These are phyloP conservation scores for Contarinia nasturtii DNA, from an alignment of 1,140 invertebrate species.

Conservation along the genomic window DNA sequence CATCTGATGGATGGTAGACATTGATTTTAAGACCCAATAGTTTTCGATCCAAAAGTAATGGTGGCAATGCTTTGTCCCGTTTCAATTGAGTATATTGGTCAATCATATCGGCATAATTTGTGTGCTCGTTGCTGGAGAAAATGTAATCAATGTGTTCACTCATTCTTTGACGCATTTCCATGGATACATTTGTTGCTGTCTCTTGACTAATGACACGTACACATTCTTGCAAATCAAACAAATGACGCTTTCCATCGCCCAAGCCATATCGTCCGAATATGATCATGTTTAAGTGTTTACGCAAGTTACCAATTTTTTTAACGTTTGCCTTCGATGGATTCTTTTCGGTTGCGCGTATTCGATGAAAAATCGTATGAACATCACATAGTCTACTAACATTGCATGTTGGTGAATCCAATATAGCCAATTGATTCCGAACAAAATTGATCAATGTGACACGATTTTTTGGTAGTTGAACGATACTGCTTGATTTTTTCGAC, in stretches of 20 bases:
- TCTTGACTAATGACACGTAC: constrained; percentile 23
- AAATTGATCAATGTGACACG: constrained; percentile 13
- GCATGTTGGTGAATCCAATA: constrained; percentile 14
- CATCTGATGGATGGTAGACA: too few species aligned
- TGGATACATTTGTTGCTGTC: constrained; percentile 18
- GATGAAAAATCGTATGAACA: constrained; percentile 12
- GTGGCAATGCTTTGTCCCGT: constrained; percentile 11
- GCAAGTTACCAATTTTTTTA: constrained; percentile 22
- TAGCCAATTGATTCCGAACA: constrained; percentile 15
- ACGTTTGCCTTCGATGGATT: constrained; percentile 25
- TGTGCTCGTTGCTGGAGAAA: constrained; percentile 24
- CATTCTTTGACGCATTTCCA: constrained; percentile 24
- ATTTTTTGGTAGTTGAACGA: constrained; percentile 12
- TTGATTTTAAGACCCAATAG: constrained; percentile 9
- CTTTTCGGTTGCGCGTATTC: constrained; percentile 25
- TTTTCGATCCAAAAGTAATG: constrained; percentile 12
- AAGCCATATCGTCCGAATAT: constrained; percentile 31
- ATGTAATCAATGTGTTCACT: constrained; percentile 27
- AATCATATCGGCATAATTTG: constrained; percentile 26
- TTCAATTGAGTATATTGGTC: constrained; percentile 20
- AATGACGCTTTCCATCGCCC: constrained; percentile 24
- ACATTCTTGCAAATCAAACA: constrained; percentile 23
- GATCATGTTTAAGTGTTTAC: constrained; percentile 29
- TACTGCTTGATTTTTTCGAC: constrained; percentile 6
- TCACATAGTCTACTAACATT: constrained; percentile 15